Percentiles rank a stretch among this genome's conserved stretches.
Evolutionary conservation across 2,113 vertebrate genomes (phyloP).

Genomic region (Dicentrarchus labrax): DNA sequence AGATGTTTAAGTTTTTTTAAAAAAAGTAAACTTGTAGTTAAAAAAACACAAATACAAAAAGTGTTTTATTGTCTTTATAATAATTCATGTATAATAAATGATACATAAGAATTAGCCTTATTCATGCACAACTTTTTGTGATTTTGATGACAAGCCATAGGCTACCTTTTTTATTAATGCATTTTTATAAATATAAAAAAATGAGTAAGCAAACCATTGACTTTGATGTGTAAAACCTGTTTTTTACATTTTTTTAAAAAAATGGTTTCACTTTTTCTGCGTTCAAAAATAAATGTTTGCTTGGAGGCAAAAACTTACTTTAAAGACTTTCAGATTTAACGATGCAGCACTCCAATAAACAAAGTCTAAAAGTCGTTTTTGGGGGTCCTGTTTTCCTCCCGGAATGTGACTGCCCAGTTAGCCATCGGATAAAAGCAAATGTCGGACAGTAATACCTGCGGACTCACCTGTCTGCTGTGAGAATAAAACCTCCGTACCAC

Average conservation of each 20-base stretch:
- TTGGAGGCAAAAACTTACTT: not conserved
- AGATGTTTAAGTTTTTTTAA: too few relatives aligned
- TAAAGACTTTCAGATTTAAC: not conserved
- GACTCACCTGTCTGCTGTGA: too few relatives aligned
- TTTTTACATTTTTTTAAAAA: not conserved
- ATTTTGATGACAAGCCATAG: not conserved
- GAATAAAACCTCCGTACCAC: too few relatives aligned
- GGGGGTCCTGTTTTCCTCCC: not conserved
- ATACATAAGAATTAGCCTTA: not conserved
- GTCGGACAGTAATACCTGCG: not conserved
- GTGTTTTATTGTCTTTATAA: not conserved
- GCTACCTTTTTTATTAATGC: not conserved
- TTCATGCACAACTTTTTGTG: too few relatives aligned
- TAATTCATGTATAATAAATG: not conserved
- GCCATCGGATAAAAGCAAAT: not conserved
- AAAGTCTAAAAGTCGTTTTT: not conserved
- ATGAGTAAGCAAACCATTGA: not conserved
- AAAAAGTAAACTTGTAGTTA: too few relatives aligned
- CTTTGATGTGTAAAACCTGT: not conserved
- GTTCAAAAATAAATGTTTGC: not conserved
- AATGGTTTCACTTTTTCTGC: not conserved
- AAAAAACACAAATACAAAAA: too few relatives aligned
- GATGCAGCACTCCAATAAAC: not conserved
- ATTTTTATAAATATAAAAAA: not conserved
- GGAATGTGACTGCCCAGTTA: too few relatives aligned